Conservation (phyloP, 2,888 invertebrate genomes). For the Pyrocoelia pectoralis region DNA sequence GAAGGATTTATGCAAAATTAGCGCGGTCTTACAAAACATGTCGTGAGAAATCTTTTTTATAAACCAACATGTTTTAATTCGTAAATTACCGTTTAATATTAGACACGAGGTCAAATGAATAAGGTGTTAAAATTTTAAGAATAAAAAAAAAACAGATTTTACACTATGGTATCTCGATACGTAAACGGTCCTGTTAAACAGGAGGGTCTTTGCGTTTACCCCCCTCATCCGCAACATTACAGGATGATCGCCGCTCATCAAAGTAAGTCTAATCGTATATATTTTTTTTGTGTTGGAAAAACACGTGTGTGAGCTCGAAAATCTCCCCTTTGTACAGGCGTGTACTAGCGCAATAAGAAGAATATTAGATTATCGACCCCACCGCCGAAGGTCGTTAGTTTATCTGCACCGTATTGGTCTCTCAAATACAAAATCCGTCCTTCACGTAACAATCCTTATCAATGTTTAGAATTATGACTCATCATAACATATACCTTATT, state of each 20-base stretch:
- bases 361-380: slow-evolving; percentile 14
- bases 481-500: background rate
- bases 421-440: background rate
- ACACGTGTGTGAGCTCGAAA: background rate
- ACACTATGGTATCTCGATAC: slow-evolving; percentile 58
- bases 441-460: background rate
- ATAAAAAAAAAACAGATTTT: background rate
- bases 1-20: slow-evolving; percentile 18
- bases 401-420: slow-evolving; percentile 2
- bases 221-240: slow-evolving; percentile 51
- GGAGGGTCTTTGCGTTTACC: slow-evolving; percentile 57
- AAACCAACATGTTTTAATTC: slow-evolving; percentile 13
- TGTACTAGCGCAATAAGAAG: background rate
- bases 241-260: slow-evolving; percentile 55
- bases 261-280: slow-evolving; percentile 43
- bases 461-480: background rate
- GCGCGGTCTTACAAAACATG: slow-evolving; percentile 14
- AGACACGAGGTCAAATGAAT: slow-evolving; percentile 19
- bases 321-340: background rate
- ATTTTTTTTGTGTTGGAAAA: background rate
- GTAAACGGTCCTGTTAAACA: slow-evolving; percentile 59
- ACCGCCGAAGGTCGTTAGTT: slow-evolving; percentile 10
- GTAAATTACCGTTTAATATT: slow-evolving; percentile 10
- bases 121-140: slow-evolving; percentile 7
- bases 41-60: slow-evolving; percentile 16